phyloP scores from a whole-genome alignment of 1,140 invertebrate genomes.

The Caerostris extrusa region DNA sequence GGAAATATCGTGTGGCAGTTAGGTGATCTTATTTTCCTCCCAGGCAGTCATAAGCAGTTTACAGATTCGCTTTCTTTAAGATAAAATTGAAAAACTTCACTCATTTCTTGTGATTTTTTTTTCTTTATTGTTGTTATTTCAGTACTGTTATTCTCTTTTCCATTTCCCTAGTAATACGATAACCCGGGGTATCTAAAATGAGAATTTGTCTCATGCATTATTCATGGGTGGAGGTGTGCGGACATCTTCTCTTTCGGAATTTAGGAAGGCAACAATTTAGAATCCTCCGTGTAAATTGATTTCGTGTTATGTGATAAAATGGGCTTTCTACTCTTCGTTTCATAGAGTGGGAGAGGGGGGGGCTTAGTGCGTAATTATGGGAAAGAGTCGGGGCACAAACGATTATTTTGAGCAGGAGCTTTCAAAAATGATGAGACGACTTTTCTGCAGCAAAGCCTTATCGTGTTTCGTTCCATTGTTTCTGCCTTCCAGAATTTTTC shows the following conservation, averaged over 20 bases:
- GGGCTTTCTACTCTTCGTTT: background rate
- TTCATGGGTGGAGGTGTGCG: constrained; percentile 35
- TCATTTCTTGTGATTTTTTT: background rate
- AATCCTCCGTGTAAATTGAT: constrained; percentile 53
- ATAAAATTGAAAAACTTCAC: constrained; percentile 46
- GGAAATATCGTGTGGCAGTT: constrained; percentile 36
- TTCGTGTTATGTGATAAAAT: constrained; percentile 56
- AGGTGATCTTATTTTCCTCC: constrained; percentile 27
- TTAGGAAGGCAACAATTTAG: constrained; percentile 49
- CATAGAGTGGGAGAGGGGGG: background rate
- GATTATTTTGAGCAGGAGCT: background rate
- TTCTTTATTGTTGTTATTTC: background rate
- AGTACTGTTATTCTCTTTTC: background rate
- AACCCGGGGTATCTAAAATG: constrained; percentile 51
- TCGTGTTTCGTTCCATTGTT: background rate
- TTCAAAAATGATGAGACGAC: background rate
- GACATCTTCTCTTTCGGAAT: constrained; percentile 53
- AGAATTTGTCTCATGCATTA: constrained; percentile 58
- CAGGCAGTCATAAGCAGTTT: constrained; percentile 7
- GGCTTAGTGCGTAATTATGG: constrained; percentile 24
- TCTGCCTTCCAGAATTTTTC: background rate
- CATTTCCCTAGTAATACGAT: constrained; percentile 33
- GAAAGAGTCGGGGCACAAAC: constrained; percentile 19
- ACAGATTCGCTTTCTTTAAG: constrained; percentile 8
- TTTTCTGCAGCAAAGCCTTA: background rate